Percentiles rank a stretch among this genome's conserved stretches.
Conservation (phyloP, 2,113 vertebrate species). For the Panthera tigris region DNA sequence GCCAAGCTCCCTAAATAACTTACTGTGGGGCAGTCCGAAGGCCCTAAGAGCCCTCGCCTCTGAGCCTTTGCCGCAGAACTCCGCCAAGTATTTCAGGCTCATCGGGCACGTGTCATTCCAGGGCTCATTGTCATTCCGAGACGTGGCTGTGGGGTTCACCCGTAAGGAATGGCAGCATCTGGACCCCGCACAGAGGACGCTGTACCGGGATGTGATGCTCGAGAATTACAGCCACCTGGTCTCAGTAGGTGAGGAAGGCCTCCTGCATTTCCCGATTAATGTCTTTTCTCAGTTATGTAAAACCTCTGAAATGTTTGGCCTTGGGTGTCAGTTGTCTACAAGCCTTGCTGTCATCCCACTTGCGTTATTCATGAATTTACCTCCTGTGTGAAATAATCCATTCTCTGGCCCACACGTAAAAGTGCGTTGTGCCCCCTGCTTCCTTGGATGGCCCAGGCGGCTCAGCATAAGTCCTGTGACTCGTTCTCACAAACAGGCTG, state of each 20-base stretch:
- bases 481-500: background rate
- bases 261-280: fast-evolving
- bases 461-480: background rate
- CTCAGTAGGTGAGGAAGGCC: background rate
- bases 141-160: conserved; percentile 31
- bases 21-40: background rate
- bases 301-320: background rate
- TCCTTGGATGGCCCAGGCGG: background rate
- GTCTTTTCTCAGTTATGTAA: background rate
- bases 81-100: background rate
- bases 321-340: background rate
- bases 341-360: background rate
- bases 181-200: background rate
- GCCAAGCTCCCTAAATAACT: background rate
- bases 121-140: background rate
- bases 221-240: conserved; percentile 21
- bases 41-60: background rate
- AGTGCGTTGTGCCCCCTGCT: background rate
- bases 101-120: background rate
- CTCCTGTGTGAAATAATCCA: background rate
- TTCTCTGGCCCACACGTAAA: background rate
- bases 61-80: background rate
- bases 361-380: background rate
- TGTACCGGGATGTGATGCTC: conserved; percentile 23
- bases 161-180: conserved; percentile 27